phyloP scores from a whole-genome alignment of 2,113 vertebrate species.

The Bufo gargarizans region DNA sequence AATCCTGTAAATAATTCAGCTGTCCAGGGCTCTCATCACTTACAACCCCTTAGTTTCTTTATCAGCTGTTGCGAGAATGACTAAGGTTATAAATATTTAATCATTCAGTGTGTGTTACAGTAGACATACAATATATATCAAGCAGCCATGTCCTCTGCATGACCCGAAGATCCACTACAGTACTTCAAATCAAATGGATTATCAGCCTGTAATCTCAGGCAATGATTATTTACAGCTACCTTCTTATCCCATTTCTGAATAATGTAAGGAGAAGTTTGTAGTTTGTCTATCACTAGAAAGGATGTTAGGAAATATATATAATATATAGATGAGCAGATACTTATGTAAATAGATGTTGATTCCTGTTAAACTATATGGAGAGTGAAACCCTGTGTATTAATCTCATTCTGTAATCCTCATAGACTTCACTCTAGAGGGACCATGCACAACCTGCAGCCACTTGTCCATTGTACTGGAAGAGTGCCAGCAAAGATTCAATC shows the following conservation, averaged over 20 bases:
- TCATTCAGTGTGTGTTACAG: neutral
- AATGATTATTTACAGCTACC: slow-evolving; percentile 16
- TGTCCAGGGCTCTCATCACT: neutral
- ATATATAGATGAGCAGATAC: too few species aligned
- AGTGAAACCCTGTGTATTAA: too few species aligned
- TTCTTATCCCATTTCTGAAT: slow-evolving; percentile 35
- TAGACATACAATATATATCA: neutral
- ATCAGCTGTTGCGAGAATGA: neutral
- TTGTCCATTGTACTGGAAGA: too few species aligned
- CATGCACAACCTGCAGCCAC: too few species aligned
- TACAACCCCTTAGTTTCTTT: neutral
- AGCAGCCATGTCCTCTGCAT: slow-evolving; percentile 34
- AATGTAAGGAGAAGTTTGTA: too few species aligned
- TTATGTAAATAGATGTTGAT: too few species aligned
- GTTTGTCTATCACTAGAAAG: too few species aligned
- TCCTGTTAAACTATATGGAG: too few species aligned
- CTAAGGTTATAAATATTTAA: slow-evolving; percentile 2
- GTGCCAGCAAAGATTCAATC: too few species aligned
- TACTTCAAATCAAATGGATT: slow-evolving; percentile 25
- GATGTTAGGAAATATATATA: too few species aligned
- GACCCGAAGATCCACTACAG: slow-evolving; percentile 22
- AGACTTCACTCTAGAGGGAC: too few species aligned
- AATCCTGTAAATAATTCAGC: slow-evolving; percentile 16
- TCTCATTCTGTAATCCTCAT: too few species aligned
- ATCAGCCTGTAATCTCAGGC: slow-evolving; percentile 36